Evolutionary conservation across 1,140 invertebrate species (phyloP).

Genomic region (Caenorhabditis inopinata): DNA sequence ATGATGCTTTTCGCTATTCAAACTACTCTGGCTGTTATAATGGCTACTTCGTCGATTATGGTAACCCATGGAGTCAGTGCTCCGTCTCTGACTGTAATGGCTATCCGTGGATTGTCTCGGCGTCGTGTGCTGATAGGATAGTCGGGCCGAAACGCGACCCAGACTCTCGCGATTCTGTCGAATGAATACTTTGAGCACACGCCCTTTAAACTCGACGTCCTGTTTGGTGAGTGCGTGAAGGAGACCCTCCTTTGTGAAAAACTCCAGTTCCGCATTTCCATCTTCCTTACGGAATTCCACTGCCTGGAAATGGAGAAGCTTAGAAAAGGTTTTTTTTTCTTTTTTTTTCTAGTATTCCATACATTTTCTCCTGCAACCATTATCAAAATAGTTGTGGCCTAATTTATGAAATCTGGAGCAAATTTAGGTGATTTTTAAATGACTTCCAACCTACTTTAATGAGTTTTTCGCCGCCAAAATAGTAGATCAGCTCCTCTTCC

Average conservation of each 20-base stretch:
- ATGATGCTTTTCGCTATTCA: neutral
- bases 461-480: neutral
- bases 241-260: neutral
- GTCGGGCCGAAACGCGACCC: neutral
- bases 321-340: too few relatives aligned
- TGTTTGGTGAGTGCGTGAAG: neutral
- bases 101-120: neutral
- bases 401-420: too few relatives aligned
- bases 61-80: too few relatives aligned
- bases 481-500: constrained; percentile 1
- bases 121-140: neutral
- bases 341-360: too few relatives aligned
- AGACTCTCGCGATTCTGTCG: neutral
- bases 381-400: too few relatives aligned
- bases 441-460: too few relatives aligned
- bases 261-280: neutral
- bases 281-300: neutral
- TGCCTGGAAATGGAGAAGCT: too few relatives aligned
- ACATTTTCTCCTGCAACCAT: too few relatives aligned
- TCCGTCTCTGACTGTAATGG: neutral
- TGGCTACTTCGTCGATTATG: neutral
- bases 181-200: neutral
- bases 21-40: constrained; percentile 5
- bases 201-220: neutral
- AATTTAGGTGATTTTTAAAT: too few relatives aligned